These are phyloP conservation scores for Xenus cinereus DNA, from an alignment of 2,113 vertebrate species.

Conservation along the genomic window DNA sequence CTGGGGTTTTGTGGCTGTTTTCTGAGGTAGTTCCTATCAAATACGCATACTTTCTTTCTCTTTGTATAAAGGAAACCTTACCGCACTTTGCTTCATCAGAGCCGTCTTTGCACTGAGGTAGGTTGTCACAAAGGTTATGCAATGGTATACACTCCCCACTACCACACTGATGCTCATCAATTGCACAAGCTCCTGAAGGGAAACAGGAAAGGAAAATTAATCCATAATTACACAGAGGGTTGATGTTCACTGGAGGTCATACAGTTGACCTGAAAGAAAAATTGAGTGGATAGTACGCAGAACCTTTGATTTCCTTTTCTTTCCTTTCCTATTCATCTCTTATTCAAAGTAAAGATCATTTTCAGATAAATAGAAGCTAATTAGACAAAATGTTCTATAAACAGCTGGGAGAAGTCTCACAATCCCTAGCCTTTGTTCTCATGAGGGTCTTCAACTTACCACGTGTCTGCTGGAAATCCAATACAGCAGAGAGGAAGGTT, in stretches of 20 bases:
- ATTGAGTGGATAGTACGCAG: background rate
- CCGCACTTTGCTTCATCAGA: slow-evolving; percentile 89
- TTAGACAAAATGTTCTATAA: background rate
- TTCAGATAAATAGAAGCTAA: background rate
- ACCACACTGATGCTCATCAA: slow-evolving; percentile 77
- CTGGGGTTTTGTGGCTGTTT: background rate
- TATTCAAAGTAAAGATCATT: background rate
- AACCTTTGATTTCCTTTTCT: background rate
- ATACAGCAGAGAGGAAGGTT: background rate
- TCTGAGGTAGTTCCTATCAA: background rate
- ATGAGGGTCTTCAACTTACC: background rate
- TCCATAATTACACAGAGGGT: background rate
- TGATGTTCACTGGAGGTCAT: background rate
- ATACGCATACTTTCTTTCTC: background rate
- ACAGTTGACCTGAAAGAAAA: background rate
- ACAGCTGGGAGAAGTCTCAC: background rate
- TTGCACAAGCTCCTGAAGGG: slow-evolving; percentile 78
- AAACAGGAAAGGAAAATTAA: background rate
- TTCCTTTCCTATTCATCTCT: background rate
- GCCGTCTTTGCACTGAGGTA: slow-evolving; percentile 80
- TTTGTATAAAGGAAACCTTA: slow-evolving; percentile 57
- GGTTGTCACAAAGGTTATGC: slow-evolving; percentile 76
- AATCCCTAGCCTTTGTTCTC: background rate
- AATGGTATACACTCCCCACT: slow-evolving; percentile 80
- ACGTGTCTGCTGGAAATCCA: background rate